Evolutionary conservation across 2,113 vertebrate genomes (phyloP).

Genomic region (Jaculus jaculus): DNA sequence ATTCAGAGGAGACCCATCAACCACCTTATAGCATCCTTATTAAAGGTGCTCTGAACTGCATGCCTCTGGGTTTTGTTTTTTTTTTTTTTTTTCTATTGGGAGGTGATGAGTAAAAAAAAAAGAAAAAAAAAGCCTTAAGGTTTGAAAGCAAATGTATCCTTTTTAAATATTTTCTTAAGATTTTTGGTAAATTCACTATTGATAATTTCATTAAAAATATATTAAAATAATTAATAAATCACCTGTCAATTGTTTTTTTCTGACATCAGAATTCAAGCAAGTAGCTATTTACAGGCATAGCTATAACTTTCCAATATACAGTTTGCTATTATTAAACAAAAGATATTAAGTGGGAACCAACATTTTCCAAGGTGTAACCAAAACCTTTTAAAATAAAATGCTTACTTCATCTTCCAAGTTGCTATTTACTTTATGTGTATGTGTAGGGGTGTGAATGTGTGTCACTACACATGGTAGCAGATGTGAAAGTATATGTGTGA

Average conservation of each 20-base stretch:
- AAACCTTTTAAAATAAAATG: neutral
- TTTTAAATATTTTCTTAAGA: neutral
- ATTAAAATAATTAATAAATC: neutral
- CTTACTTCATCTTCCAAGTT: no score
- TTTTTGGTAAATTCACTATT: neutral
- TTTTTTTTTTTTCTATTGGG: neutral
- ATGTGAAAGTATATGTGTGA: no score
- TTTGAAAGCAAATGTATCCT: neutral
- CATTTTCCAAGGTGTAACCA: neutral
- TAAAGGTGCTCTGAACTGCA: neutral
- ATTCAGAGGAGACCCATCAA: neutral
- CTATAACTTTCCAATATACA: neutral
- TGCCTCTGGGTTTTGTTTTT: neutral
- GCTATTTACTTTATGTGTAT: no score
- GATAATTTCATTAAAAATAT: neutral
- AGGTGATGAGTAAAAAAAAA: neutral
- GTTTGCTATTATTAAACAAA: neutral
- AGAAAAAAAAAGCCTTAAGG: neutral
- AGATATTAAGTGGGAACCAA: neutral
- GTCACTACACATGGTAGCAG: no score
- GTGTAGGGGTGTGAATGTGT: no score
- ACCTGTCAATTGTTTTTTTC: neutral
- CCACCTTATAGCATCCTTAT: no score
- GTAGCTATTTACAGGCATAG: neutral
- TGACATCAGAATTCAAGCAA: neutral